A percentile compares a stretch with the other conserved stretches of the same genome.
Evolutionary conservation across 2,888 invertebrate species (phyloP).

Genomic region (Meliscaeva auricollis): DNA sequence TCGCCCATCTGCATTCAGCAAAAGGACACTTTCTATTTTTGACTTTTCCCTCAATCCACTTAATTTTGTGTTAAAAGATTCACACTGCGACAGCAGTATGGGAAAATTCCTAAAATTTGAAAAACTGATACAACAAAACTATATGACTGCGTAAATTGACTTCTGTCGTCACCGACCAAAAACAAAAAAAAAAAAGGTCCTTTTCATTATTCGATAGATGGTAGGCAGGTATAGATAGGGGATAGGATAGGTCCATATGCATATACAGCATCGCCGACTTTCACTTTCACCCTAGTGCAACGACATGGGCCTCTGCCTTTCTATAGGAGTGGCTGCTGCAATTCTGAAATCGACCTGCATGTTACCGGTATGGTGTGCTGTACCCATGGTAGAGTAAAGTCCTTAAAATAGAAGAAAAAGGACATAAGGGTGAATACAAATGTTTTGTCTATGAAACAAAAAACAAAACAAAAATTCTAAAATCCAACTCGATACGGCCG

Average conservation of each 20-base stretch:
- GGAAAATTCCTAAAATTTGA: slow-evolving; percentile 52
- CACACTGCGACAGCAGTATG: slow-evolving; percentile 66
- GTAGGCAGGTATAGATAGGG: slow-evolving; percentile 20
- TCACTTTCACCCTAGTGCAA: slow-evolving; percentile 68
- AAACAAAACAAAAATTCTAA: slow-evolving; percentile 47
- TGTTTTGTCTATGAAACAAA: slow-evolving; percentile 39
- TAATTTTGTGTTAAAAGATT: slow-evolving; percentile 71
- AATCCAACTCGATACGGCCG: slow-evolving; percentile 62
- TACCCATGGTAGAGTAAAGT: slow-evolving; percentile 16
- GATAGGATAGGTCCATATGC: slow-evolving; percentile 18
- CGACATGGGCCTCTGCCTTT: slow-evolving; percentile 38
- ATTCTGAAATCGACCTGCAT: slow-evolving; percentile 55
- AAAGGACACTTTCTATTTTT: slow-evolving; percentile 73
- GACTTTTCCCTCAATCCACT: slow-evolving; percentile 71
- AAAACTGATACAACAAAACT: slow-evolving; percentile 36
- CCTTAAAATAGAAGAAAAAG: slow-evolving; percentile 67
- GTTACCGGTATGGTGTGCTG: slow-evolving; percentile 21
- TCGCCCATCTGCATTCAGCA: slow-evolving; percentile 71
- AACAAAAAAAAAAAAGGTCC: slow-evolving; percentile 52
- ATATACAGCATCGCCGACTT: slow-evolving; percentile 67
- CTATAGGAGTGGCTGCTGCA: slow-evolving; percentile 62
- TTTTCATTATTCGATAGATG: slow-evolving; percentile 15
- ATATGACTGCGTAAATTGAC: slow-evolving; percentile 72
- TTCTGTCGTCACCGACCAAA: slow-evolving; percentile 71
- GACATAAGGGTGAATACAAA: slow-evolving; percentile 32